Evolutionary conservation across 1,140 invertebrate species (phyloP).

Genomic region (Bombus fervidus): DNA sequence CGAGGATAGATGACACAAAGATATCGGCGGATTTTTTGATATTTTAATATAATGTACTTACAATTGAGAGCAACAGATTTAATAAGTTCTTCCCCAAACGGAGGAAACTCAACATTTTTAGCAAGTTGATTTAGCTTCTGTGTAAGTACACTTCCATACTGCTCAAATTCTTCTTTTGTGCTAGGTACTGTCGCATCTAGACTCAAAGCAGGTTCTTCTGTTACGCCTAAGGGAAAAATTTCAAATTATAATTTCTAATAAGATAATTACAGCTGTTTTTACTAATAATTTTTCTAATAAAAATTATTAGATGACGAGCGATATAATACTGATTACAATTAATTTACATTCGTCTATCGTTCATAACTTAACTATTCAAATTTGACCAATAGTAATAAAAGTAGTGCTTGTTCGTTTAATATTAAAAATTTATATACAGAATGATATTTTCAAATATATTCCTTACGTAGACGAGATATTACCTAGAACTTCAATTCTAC

Average conservation of each 20-base stretch:
- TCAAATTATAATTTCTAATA: background rate
- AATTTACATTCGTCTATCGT: background rate
- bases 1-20: no score
- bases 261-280: background rate
- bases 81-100: conserved; percentile 91
- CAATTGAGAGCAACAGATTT: conserved; percentile 90
- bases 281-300: background rate
- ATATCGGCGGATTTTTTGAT: background rate
- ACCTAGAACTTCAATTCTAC: background rate
- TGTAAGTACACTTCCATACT: conserved; percentile 88
- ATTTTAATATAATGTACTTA: conserved; percentile 83
- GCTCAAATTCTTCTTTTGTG: conserved; percentile 91
- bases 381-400: background rate
- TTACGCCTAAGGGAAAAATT: conserved; percentile 79
- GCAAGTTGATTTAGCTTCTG: conserved; percentile 88
- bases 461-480: background rate
- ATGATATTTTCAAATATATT: conserved; percentile 6
- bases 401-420: background rate
- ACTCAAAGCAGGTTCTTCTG: conserved; percentile 81
- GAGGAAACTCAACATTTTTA: conserved; percentile 88
- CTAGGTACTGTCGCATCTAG: conserved; percentile 87
- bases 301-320: background rate
- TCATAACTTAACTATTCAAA: background rate
- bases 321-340: background rate
- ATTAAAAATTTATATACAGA: background rate